Evolutionary conservation across 1,140 invertebrate species (phyloP).

Genomic region (Heliconius eleuchia): DNA sequence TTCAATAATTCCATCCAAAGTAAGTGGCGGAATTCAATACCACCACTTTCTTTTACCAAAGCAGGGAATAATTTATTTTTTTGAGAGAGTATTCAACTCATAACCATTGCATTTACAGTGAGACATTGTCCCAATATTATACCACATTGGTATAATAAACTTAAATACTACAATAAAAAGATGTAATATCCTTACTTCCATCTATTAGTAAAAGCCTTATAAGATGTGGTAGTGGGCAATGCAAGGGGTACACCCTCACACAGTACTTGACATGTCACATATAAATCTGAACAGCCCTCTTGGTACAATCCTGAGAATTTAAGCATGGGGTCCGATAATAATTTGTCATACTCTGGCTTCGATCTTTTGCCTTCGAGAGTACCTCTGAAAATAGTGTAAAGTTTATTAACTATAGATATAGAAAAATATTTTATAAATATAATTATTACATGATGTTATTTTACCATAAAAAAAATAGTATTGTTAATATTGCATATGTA

Average conservation of each 20-base stretch:
- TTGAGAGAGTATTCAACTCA: no score
- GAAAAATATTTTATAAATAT: no score
- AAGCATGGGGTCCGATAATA: constrained; percentile 93
- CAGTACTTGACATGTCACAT: constrained; percentile 94
- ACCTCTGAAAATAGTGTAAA: constrained; percentile 84
- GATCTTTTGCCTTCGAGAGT: constrained; percentile 95
- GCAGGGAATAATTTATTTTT: no score
- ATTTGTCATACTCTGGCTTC: constrained; percentile 93
- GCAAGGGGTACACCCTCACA: constrained; percentile 92
- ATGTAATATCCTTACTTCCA: constrained; percentile 89
- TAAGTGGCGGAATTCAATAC: no score
- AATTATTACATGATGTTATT: no score
- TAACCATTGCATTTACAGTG: no score
- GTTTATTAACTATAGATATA: no score
- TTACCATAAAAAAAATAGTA: no score
- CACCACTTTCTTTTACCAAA: no score
- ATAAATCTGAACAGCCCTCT: constrained; percentile 91
- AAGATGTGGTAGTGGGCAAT: constrained; percentile 94
- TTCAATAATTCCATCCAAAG: no score
- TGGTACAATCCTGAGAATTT: constrained; percentile 95
- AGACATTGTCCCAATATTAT: no score
- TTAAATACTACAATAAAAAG: background rate
- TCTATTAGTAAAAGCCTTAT: constrained; percentile 95
- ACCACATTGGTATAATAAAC: background rate
- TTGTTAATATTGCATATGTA: no score